Evolutionary conservation across 2,888 invertebrate species (phyloP), one percentile per base, ranked within the genome.

Genomic region (Drosophila buzzatii): DNA sequence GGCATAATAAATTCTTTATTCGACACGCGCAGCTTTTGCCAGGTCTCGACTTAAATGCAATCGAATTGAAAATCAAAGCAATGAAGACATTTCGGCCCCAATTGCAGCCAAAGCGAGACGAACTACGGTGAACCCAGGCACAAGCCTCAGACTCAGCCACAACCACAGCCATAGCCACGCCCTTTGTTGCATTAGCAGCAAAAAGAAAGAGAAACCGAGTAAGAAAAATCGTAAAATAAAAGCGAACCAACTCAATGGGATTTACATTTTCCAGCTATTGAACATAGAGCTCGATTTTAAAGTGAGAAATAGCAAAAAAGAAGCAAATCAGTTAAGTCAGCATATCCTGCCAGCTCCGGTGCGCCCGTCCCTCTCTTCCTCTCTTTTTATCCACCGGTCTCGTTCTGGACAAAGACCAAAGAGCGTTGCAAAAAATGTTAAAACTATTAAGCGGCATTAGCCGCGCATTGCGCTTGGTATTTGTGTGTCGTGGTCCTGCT

Each of bases 261-360:
- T 86, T 86, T 86, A 89, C 85, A 86, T 86, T 86, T 86, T 89
- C 85, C 85, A 89, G 89, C 85, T 82, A 86, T 86, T 86, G 85
- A 87, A 73, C 85, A 85, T 58, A 41, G 80, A 70, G 62, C 65
- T 71, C 56, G 74, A 56, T 69, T 73, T 80, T 72, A 84, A 77
- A 77, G 70, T 59, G 73, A 69, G 58, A 58, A 71, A 60, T 41
- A 44, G 52, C 53, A 53, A 70, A 72, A 72, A 72, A 71, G 66
- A 61, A 74, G 44, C 72, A 77, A 87, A 85, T 82, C 87, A 87
- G 89, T 85, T 76, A 85, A 89, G 88, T 85, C 85, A 87, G 88
- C 89, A 76, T 72, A 76, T 88, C 78, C 61, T 83, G 66, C 55
- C 66, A 31, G 44, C 57, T 20, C 47, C 37, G 14, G 18, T 14